Evolutionary conservation across 1,140 invertebrate genomes (phyloP), one percentile per base, ranked within the genome.

Genomic region (Lepidurus couesii): DNA sequence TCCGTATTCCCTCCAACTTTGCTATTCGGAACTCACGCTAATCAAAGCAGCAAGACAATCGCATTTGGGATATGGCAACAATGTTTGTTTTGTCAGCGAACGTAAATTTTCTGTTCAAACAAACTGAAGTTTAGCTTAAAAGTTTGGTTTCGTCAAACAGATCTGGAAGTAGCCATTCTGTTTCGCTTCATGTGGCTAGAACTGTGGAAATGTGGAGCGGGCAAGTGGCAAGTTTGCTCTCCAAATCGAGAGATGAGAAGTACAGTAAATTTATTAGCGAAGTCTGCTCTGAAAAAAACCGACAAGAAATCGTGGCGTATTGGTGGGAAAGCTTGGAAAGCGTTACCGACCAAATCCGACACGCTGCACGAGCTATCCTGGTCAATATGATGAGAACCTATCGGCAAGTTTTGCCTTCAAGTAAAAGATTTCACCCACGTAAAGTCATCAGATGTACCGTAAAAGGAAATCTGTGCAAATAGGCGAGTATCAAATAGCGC

Each of bases 261-360:
- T 13, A n/a, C 16, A 21, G 8, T 7, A 16, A 65, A 65, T 65
- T 65, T 65, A 65, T 65, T 9, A 21, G 53, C 21, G 53, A 65
- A 9, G 21, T 11, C 21, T 21, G 53, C 53, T 7, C 16, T 65
- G 13, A 65, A 21, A 65, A 65, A 65, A 21, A 13, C 16, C 13
- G 53, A 1, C 53, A 65, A 65, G 53, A 16, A 7, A 65, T 65
- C 7, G 4, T 65, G 53, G 53, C 53, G 53, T 65, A 65, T 65
- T 65, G 16, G 53, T 65, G 53, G 53, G 53, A 65, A 65, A 65
- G 53, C 53, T 65, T 65, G 53, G 53, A 65, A 65, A 65, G 53
- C 13, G 53, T 11, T 21, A 65, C 13, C 16, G 53, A 65, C 53
- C 53, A 65, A 21, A 65, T 65, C 21, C 53, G 53, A 65, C 53